These are phyloP conservation scores for Vanessa atalanta DNA, from an alignment of 1,140 invertebrate genomes.

Conservation along the genomic window DNA sequence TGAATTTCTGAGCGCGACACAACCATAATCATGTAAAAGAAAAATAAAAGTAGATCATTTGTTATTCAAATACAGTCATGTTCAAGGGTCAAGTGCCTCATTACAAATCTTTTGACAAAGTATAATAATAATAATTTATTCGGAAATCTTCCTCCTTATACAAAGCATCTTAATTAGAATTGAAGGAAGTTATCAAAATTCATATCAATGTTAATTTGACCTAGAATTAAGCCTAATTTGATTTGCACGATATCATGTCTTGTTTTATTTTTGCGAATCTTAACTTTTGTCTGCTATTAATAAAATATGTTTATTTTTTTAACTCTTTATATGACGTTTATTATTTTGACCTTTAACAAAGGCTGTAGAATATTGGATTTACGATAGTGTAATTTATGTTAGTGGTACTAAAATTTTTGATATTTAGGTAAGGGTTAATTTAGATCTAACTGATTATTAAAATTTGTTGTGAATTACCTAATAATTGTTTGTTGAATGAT, in stretches of 20 bases:
- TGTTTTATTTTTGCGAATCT: not conserved
- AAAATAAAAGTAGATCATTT: constrained; percentile 7
- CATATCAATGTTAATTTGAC: constrained; percentile 33
- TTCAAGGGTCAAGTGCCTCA: constrained; percentile 32
- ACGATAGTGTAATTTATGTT: no score
- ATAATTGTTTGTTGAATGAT: no score
- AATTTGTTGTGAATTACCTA: no score
- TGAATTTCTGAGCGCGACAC: not conserved
- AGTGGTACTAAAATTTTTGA: no score
- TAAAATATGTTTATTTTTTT: not conserved
- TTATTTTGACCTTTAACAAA: not conserved
- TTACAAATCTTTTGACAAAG: constrained; percentile 30
- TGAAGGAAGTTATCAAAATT: constrained; percentile 28
- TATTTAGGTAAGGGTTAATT: no score
- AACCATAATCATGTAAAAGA: not conserved
- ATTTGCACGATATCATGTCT: constrained; percentile 7
- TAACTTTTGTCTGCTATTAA: not conserved
- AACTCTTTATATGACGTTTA: no score
- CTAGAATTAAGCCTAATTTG: constrained; percentile 15
- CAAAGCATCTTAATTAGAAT: constrained; percentile 27
- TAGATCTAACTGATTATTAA: no score
- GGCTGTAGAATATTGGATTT: no score
- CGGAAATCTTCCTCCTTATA: constrained; percentile 24
- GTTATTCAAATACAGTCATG: constrained; percentile 14
- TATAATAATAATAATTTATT: constrained; percentile 37